phyloP scores from a whole-genome alignment of 2,888 invertebrate species.

The Oscheius onirici region DNA sequence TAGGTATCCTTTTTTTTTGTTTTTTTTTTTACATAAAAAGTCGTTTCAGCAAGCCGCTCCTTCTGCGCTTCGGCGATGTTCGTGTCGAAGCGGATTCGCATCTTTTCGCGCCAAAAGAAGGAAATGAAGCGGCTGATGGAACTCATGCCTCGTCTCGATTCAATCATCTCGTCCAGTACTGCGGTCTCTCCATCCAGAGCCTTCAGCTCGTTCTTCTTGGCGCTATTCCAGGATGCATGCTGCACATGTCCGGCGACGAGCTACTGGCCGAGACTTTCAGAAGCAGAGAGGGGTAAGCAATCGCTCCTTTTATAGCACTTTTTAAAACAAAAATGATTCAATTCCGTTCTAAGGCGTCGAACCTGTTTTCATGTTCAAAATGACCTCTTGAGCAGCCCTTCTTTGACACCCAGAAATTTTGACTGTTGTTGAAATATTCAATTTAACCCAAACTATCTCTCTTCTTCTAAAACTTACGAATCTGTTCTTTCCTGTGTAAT shows the following conservation, averaged over 20 bases:
- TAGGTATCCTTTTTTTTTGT: slow-evolving; percentile 13
- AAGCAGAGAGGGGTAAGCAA: slow-evolving; percentile 52
- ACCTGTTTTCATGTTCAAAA: no score
- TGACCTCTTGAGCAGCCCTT: no score
- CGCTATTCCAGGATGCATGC: slow-evolving; percentile 72
- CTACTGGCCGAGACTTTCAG: slow-evolving; percentile 63
- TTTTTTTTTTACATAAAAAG: background rate
- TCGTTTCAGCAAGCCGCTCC: slow-evolving; percentile 19
- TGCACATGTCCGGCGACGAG: slow-evolving; percentile 73
- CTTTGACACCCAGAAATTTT: no score
- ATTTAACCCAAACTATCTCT: no score
- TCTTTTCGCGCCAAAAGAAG: background rate
- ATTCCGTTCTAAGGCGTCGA: no score
- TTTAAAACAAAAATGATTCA: no score
- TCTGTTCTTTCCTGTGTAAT: background rate
- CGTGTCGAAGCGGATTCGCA: slow-evolving; percentile 59
- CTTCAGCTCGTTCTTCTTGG: slow-evolving; percentile 72
- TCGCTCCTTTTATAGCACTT: no score
- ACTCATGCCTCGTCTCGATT: background rate
- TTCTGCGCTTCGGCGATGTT: slow-evolving; percentile 69
- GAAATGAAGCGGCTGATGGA: background rate
- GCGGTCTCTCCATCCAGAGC: slow-evolving; percentile 71
- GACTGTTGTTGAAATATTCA: no score
- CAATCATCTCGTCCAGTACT: slow-evolving; percentile 64
- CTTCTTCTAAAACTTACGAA: no score